Evolutionary conservation across 2,113 vertebrate genomes (phyloP).

Genomic region (Silurus asotus): DNA sequence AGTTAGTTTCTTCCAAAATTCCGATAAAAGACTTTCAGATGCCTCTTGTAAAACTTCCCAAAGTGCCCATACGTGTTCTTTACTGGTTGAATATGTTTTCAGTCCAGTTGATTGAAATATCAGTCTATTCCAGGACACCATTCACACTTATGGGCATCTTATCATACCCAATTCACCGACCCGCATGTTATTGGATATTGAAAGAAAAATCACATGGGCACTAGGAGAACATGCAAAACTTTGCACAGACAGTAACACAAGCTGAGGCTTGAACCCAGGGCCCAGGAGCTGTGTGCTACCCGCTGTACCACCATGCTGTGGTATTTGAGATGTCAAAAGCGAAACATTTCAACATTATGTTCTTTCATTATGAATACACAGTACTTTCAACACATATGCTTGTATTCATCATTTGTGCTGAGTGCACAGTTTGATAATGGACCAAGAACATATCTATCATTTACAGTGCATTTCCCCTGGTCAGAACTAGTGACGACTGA

Average conservation of each 20-base stretch:
- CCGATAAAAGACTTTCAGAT: too few relatives aligned
- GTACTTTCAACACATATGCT: too few relatives aligned
- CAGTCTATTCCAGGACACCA: too few relatives aligned
- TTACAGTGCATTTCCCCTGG: background rate
- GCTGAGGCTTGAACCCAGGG: background rate
- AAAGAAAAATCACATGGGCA: background rate
- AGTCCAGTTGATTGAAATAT: too few relatives aligned
- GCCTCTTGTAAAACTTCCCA: too few relatives aligned
- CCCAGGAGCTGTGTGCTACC: background rate
- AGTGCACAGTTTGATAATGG: background rate
- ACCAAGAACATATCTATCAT: background rate
- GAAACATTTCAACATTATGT: background rate
- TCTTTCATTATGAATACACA: background rate
- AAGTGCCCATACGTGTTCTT: too few relatives aligned
- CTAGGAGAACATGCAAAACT: background rate
- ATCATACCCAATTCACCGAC: background rate
- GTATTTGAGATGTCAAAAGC: background rate
- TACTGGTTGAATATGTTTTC: too few relatives aligned
- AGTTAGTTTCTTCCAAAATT: too few relatives aligned
- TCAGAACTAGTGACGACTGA: background rate
- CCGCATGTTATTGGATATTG: background rate
- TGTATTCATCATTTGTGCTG: background rate
- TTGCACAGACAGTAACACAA: background rate
- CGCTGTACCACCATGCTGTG: background rate
- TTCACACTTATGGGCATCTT: background rate